These are phyloP conservation scores for Nannospalax galili DNA, from an alignment of 2,113 vertebrate species.

Conservation along the genomic window DNA sequence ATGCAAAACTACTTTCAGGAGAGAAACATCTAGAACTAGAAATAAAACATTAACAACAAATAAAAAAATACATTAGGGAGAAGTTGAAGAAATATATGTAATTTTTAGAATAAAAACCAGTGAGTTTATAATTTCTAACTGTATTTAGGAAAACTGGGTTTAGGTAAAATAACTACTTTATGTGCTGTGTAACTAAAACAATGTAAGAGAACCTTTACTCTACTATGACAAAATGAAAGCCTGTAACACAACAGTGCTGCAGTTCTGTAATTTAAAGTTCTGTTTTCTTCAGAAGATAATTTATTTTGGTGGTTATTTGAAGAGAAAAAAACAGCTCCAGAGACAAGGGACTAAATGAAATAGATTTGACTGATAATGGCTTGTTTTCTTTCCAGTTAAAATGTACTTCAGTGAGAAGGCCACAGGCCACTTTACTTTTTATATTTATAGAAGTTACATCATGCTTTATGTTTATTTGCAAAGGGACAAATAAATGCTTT, in stretches of 20 bases:
- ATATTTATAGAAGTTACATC: slow-evolving; percentile 47
- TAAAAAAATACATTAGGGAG: not conserved
- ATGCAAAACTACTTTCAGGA: not conserved
- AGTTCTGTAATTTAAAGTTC: slow-evolving; percentile 66
- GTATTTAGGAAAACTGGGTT: not conserved
- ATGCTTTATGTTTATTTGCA: slow-evolving; percentile 30
- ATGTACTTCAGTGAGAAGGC: slow-evolving; percentile 67
- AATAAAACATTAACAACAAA: slow-evolving; percentile 39
- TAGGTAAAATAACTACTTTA: not conserved
- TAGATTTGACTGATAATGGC: slow-evolving; percentile 74
- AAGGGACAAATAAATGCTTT: not conserved
- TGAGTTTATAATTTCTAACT: slow-evolving; percentile 36
- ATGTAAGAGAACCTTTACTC: slow-evolving; percentile 47
- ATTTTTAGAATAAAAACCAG: not conserved
- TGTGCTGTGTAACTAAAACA: not conserved
- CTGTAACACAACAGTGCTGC: slow-evolving; percentile 52
- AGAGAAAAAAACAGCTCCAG: slow-evolving; percentile 61
- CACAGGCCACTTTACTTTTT: slow-evolving; percentile 68
- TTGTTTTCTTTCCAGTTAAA: slow-evolving; percentile 72
- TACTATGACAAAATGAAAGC: slow-evolving; percentile 58
- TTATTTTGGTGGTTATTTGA: slow-evolving; percentile 62
- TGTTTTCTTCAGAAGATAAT: slow-evolving; percentile 76
- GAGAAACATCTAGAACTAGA: slow-evolving; percentile 44
- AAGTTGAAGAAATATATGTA: not conserved
- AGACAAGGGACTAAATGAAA: slow-evolving; percentile 73